A percentile compares a stretch with the other conserved stretches of the same genome.
phyloP scores from a whole-genome alignment of 2,113 vertebrate species.

The Engraulis encrasicolus region DNA sequence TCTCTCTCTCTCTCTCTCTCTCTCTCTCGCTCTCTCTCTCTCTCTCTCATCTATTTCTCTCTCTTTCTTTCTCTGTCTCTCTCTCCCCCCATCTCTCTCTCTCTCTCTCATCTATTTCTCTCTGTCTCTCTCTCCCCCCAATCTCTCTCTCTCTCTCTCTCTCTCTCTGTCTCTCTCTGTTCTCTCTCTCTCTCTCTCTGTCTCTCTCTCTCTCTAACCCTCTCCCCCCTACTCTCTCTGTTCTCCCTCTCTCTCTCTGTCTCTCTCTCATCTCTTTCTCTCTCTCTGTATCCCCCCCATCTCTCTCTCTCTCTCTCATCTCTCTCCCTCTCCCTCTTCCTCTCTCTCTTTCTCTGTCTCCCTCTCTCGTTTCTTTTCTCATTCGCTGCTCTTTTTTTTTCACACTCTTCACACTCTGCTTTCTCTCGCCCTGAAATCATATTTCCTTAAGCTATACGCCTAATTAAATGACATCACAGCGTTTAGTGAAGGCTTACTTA shows the following conservation, averaged over 20 bases:
- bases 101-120: no score
- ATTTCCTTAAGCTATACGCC: slow-evolving; percentile 60
- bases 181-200: slow-evolving; percentile 32
- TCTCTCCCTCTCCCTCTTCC: slow-evolving; percentile 17
- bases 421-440: slow-evolving; percentile 36
- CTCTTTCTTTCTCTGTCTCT: slow-evolving; percentile 40
- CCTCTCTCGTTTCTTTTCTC: no score
- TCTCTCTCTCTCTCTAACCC: slow-evolving; percentile 26
- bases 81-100: no score
- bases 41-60: neutral
- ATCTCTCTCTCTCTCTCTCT: slow-evolving; percentile 44
- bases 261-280: no score
- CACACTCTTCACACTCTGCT: no score
- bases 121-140: no score
- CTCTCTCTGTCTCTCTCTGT: slow-evolving; percentile 32
- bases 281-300: slow-evolving; percentile 28
- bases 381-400: no score
- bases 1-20: neutral
- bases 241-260: slow-evolving; percentile 46
- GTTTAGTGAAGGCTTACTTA: slow-evolving; percentile 60
- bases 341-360: slow-evolving; percentile 41
- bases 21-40: neutral
- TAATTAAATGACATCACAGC: slow-evolving; percentile 69
- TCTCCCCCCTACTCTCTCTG: slow-evolving; percentile 24
- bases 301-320: slow-evolving; percentile 14